phyloP scores from a whole-genome alignment of 2,888 invertebrate genomes.

The Melipona bicolor region DNA sequence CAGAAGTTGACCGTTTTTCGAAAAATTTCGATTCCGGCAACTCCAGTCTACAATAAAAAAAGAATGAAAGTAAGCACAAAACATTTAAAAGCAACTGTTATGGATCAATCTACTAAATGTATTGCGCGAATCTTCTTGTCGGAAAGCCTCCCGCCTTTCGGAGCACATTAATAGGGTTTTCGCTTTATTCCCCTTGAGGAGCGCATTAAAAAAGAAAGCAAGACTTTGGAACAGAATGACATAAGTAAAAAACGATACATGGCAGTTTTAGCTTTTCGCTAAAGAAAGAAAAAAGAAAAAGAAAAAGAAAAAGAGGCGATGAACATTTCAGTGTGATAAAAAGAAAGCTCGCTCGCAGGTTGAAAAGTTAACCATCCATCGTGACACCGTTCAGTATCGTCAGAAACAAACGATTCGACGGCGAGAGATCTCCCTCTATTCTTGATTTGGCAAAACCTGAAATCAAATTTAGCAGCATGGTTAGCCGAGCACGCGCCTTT shows the following conservation, averaged over 20 bases:
- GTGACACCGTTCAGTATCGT: background rate
- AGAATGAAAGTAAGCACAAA: background rate
- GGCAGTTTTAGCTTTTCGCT: background rate
- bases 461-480: constrained; percentile 26
- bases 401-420: background rate
- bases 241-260: too few relatives aligned
- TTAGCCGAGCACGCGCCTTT: constrained; percentile 1
- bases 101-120: background rate
- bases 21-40: background rate
- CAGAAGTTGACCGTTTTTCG: background rate
- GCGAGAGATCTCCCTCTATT: background rate
- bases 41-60: background rate
- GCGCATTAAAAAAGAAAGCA: background rate
- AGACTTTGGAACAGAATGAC: background rate
- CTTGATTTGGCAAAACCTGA: constrained; percentile 21
- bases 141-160: background rate
- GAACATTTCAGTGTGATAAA: background rate
- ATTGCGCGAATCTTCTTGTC: background rate
- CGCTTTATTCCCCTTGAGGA: background rate
- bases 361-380: too few relatives aligned
- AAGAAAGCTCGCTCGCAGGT: background rate
- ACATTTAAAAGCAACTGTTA: constrained; percentile 18
- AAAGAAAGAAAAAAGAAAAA: background rate
- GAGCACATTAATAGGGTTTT: background rate
- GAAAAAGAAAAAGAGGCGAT: background rate